A percentile compares a stretch with the other conserved stretches of the same genome.
Evolutionary conservation across 2,888 invertebrate genomes (phyloP).

Genomic region (Mermis nigrescens): DNA sequence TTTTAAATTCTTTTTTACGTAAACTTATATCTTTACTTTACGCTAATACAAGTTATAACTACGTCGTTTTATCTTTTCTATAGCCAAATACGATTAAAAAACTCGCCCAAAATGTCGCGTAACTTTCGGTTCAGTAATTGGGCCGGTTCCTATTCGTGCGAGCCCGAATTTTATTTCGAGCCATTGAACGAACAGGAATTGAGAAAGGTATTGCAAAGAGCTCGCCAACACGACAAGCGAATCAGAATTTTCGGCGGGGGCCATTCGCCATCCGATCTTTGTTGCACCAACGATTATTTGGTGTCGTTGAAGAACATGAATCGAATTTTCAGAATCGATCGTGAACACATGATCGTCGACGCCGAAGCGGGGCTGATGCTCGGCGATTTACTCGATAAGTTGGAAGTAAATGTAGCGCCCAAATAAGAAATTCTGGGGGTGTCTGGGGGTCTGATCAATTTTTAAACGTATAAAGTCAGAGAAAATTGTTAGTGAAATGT

Average conservation of each 20-base stretch:
- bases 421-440: no score
- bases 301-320: slow-evolving; percentile 28
- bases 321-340: slow-evolving; percentile 24
- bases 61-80: no score
- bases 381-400: neutral
- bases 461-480: no score
- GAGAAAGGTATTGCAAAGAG: slow-evolving; percentile 25
- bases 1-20: no score
- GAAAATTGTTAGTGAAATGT: no score
- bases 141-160: slow-evolving; percentile 31
- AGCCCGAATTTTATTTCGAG: slow-evolving; percentile 30
- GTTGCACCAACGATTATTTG: slow-evolving; percentile 31
- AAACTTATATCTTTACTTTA: no score
- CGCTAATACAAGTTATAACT: no score
- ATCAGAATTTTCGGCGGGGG: slow-evolving; percentile 32
- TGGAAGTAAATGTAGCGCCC: neutral
- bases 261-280: slow-evolving; percentile 33
- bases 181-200: slow-evolving; percentile 29
- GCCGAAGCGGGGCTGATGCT: slow-evolving; percentile 1
- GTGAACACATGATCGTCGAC: neutral
- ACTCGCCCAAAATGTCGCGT: neutral
- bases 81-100: no score
- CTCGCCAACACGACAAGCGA: slow-evolving; percentile 23
- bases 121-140: slow-evolving; percentile 29
- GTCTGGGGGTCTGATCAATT: no score